Percentiles rank a stretch among this genome's conserved stretches.
Evolutionary conservation across 2,113 vertebrate species (phyloP).

Genomic region (Hylia prasina): DNA sequence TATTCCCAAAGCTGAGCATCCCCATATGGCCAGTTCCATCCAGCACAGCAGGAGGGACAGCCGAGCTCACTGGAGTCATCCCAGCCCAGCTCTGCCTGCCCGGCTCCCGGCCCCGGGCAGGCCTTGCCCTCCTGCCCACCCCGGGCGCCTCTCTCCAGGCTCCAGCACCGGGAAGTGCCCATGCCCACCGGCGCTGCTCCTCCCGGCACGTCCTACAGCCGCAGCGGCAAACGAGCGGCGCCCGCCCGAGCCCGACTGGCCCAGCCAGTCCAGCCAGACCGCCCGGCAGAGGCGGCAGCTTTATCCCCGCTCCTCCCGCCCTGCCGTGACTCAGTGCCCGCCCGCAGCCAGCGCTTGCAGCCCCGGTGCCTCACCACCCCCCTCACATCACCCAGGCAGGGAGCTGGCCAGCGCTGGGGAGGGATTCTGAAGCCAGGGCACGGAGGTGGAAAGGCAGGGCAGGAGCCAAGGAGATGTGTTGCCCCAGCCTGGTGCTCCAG

Average conservation of each 20-base stretch:
- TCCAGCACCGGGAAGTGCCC: background rate
- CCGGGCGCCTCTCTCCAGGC: background rate
- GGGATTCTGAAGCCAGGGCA: background rate
- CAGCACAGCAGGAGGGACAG: background rate
- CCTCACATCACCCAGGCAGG: background rate
- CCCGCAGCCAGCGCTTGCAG: accelerated
- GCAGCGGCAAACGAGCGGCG: background rate
- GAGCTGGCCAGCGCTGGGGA: background rate
- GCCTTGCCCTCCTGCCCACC: background rate
- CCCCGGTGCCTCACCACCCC: accelerated
- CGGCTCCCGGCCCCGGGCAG: background rate
- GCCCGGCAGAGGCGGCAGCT: background rate
- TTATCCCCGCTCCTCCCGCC: background rate
- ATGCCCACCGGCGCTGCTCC: background rate
- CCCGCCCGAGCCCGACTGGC: background rate
- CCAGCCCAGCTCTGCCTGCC: background rate
- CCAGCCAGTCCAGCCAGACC: background rate
- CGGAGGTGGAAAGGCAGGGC: background rate
- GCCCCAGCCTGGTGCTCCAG: background rate
- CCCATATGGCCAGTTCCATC: accelerated
- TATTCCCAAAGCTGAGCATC: background rate
- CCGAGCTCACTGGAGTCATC: accelerated
- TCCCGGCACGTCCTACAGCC: background rate
- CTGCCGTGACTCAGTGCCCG: background rate
- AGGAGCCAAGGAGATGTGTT: background rate